Evolutionary conservation across 1,140 invertebrate genomes (phyloP), one percentile per base, ranked within the genome.

Genomic region (Magallana ariakensis): DNA sequence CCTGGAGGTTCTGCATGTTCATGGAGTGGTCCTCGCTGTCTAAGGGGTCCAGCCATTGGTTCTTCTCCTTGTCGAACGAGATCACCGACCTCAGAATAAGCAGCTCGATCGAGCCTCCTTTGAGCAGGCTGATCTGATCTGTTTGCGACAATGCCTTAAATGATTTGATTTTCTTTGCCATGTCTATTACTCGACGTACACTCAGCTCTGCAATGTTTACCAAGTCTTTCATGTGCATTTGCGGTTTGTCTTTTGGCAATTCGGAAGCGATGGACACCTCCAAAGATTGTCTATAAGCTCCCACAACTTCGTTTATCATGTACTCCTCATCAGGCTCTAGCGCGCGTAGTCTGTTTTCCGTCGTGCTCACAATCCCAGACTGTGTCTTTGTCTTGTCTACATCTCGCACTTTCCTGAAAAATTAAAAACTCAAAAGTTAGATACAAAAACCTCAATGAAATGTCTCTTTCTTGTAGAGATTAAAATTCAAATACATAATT

Each of bases 21-120:
- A 95, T 94, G 75, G 94, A 92, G 84, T 93, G 92, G 56, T 91
- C 91, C 62, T 93, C 93, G 81, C 92, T 93, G 88, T 95, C 94
- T 80, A 90, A 91, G 16, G 93, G 92, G 89, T 95, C 94, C 83
- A 95, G 89, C 89, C 94, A 95, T 85, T 93, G 93, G 89, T 94
- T 93, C 88, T 94, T 94, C 84, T 95, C 94, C 80, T 92, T 93
- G 90, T 95, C 94, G 89, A 94, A 95, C 82, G 92, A 93, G 66
- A 95, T 93, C 90, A 92, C 95, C 85, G 94, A 94, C 22, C 95
- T 92, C 15, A 96, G 92, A 89, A 96, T 95, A 88, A 95, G 94
- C 92, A 96, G 91, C 91, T 96, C 95, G 80, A 96, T 94, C 83
- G 95, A 95, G 58, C 95, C 94, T 54, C 94, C 94, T 84, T 95